These are phyloP conservation scores for Helostoma temminkii DNA, from an alignment of 2,797 vertebrate species.

Conservation along the genomic window DNA sequence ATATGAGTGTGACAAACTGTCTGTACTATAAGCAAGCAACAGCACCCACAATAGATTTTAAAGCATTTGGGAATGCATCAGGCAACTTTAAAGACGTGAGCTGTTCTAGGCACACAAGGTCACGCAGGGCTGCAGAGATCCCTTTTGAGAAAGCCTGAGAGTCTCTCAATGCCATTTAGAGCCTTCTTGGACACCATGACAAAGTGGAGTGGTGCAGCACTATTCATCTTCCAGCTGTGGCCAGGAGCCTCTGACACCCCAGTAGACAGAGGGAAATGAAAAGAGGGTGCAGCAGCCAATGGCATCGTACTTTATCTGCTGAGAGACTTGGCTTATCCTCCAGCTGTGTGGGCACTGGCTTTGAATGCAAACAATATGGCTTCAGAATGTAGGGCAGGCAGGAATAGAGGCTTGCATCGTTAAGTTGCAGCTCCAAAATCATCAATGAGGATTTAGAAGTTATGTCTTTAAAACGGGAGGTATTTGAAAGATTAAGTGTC, in stretches of 20 bases:
- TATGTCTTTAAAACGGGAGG: slow-evolving; percentile 16
- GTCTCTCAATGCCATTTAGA: slow-evolving; percentile 79
- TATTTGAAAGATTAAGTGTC: slow-evolving; percentile 37
- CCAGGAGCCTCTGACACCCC: slow-evolving; percentile 75
- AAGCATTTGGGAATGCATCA: slow-evolving; percentile 44
- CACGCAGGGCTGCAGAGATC: slow-evolving; percentile 64
- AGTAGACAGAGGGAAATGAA: slow-evolving; percentile 78
- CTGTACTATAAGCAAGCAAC: slow-evolving; percentile 12
- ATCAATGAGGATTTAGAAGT: slow-evolving; percentile 58
- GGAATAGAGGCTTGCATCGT: slow-evolving; percentile 59
- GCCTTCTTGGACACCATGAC: slow-evolving; percentile 79
- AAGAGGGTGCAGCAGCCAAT: slow-evolving; percentile 74
- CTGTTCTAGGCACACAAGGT: slow-evolving; percentile 60
- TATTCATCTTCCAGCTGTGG: slow-evolving; percentile 83
- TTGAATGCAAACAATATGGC: slow-evolving; percentile 80
- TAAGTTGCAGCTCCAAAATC: slow-evolving; percentile 45
- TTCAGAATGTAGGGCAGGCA: slow-evolving; percentile 74
- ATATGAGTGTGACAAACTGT: not conserved
- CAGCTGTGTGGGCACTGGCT: slow-evolving; percentile 78
- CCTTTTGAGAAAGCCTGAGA: slow-evolving; percentile 67
- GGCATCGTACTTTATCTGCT: slow-evolving; percentile 71
- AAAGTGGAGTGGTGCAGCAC: slow-evolving; percentile 76
- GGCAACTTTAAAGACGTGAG: slow-evolving; percentile 53
- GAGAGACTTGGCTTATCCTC: slow-evolving; percentile 79
- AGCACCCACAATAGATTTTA: slow-evolving; percentile 31